Conservation (phyloP, 2,888 invertebrate species). For the Apamea crenata region DNA sequence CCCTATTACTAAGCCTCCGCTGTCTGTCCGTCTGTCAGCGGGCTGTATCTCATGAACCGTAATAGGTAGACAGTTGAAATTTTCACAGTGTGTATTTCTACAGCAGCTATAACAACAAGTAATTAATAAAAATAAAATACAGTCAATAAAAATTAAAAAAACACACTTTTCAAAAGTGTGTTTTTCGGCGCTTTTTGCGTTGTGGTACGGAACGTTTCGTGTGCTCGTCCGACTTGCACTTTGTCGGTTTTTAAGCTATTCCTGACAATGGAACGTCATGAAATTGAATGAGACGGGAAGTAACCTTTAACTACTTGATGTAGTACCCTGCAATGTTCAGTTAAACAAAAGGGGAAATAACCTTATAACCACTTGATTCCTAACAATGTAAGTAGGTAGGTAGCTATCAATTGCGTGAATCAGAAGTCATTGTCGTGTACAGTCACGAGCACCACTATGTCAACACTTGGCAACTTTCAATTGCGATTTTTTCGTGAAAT, state of each 20-base stretch:
- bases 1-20: no score
- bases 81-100: neutral
- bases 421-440: conserved; percentile 12
- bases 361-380: conserved; percentile 7
- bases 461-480: no score
- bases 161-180: no score
- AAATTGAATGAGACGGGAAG: conserved; percentile 1
- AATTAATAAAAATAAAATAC: neutral
- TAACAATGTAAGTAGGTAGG: conserved; percentile 10
- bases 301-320: neutral
- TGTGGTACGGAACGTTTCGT: no score
- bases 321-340: neutral
- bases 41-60: no score
- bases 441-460: no score
- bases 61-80: neutral
- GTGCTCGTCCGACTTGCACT: no score
- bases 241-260: no score
- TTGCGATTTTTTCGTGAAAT: no score
- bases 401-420: conserved; percentile 39
- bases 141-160: no score
- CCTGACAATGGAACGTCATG: neutral
- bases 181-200: no score
- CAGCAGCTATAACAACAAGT: neutral
- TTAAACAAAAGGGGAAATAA: conserved; percentile 6
- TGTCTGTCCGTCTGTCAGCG: neutral